Evolutionary conservation across 2,113 vertebrate species (phyloP).

Genomic region (Sorex fumeus): DNA sequence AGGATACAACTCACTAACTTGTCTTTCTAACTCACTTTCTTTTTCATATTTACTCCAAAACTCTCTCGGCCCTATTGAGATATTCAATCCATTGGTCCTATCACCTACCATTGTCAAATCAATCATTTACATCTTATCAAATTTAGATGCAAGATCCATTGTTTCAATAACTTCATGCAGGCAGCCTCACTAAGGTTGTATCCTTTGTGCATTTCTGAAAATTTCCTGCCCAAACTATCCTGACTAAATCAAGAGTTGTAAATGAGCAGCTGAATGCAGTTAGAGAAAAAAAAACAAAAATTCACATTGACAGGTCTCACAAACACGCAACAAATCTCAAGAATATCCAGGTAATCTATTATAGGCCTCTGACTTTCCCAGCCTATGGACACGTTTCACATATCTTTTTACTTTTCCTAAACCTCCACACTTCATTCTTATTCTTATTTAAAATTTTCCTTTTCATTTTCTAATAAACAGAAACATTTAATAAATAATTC

Average conservation of each 20-base stretch:
- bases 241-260: neutral
- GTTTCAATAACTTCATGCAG: neutral
- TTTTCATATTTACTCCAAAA: neutral
- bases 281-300: neutral
- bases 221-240: neutral
- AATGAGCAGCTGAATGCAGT: neutral
- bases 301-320: neutral
- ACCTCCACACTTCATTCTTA: neutral
- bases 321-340: constrained; percentile 9
- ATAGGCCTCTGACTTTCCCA: neutral
- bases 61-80: neutral
- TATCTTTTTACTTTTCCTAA: neutral
- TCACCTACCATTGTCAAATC: neutral
- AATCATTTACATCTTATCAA: neutral
- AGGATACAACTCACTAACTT: neutral
- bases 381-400: neutral
- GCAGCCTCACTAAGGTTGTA: neutral
- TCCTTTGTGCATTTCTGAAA: neutral
- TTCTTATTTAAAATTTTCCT: neutral
- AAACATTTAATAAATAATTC: neutral
- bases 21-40: neutral
- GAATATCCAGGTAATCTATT: neutral
- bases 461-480: constrained; percentile 25
- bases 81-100: neutral
- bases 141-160: constrained; percentile 5